Evolutionary conservation across 1,140 invertebrate genomes (phyloP).

Genomic region (Colletes latitarsis): DNA sequence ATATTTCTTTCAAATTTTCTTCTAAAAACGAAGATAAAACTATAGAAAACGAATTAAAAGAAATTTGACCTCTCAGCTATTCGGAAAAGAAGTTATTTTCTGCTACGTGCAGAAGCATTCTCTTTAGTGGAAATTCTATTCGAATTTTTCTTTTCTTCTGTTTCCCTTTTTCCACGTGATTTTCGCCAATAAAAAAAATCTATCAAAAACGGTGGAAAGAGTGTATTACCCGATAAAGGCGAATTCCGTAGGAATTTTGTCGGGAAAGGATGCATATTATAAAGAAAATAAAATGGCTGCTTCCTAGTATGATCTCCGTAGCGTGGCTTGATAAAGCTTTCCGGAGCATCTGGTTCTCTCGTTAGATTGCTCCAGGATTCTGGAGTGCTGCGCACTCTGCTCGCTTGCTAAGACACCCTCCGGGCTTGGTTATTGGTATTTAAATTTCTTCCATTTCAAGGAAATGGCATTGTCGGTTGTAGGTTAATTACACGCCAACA

Average conservation of each 20-base stretch:
- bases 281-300: constrained; percentile 18
- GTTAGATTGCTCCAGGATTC: constrained; percentile 53
- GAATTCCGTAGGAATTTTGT: neutral
- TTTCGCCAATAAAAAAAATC: too few relatives aligned
- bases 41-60: too few relatives aligned
- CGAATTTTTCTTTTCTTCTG: too few relatives aligned
- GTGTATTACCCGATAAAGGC: neutral
- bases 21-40: too few relatives aligned
- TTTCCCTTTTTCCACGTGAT: too few relatives aligned
- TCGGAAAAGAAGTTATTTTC: too few relatives aligned
- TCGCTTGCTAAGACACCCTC: constrained; percentile 40
- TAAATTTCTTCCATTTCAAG: constrained; percentile 66
- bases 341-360: constrained; percentile 57
- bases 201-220: neutral
- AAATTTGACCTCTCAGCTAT: too few relatives aligned
- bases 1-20: too few relatives aligned
- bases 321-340: constrained; percentile 55
- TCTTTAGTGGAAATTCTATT: too few relatives aligned
- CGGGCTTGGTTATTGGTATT: constrained; percentile 61
- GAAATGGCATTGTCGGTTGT: constrained; percentile 49
- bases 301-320: constrained; percentile 19
- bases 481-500: constrained; percentile 58
- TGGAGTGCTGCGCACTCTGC: constrained; percentile 29
- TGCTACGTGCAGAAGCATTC: too few relatives aligned
- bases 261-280: neutral